phyloP scores from a whole-genome alignment of 1,140 invertebrate species.

The Atopsyche davidsoni region DNA sequence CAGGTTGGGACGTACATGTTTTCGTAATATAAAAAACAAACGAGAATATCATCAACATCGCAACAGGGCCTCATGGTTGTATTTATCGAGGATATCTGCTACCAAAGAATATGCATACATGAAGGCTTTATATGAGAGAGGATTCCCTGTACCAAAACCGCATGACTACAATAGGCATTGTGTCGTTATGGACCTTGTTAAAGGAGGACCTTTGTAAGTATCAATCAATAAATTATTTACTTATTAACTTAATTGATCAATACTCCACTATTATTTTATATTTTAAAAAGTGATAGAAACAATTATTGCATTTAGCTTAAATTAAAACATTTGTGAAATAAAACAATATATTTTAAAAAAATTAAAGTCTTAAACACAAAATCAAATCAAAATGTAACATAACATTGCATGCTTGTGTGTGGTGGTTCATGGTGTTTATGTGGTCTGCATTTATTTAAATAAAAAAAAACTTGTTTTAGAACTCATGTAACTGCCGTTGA shows the following conservation, averaged over 20 bases:
- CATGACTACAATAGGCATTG: conserved; percentile 95
- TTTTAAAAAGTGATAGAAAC: too few species aligned
- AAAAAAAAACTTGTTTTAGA: conserved; percentile 53
- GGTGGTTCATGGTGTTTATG: too few species aligned
- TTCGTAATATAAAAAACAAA: conserved; percentile 94
- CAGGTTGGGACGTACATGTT: conserved; percentile 83
- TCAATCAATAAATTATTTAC: neutral
- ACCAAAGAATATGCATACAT: conserved; percentile 98
- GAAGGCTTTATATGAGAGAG: conserved; percentile 85
- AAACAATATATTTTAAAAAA: too few species aligned
- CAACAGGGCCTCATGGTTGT: conserved; percentile 89
- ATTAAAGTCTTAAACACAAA: too few species aligned
- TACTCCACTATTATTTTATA: neutral
- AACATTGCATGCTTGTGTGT: too few species aligned
- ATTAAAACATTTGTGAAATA: too few species aligned
- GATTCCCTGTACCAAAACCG: conserved; percentile 92
- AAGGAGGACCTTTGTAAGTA: conserved; percentile 67
- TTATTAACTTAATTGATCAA: neutral
- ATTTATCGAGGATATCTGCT: conserved; percentile 94
- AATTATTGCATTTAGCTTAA: too few species aligned
- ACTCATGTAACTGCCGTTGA: conserved; percentile 75
- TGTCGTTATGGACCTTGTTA: conserved; percentile 91
- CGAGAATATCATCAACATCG: conserved; percentile 94
- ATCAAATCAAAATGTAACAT: too few species aligned
- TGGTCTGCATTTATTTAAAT: too few species aligned